A percentile compares a stretch with the other conserved stretches of the same genome.
Conservation (phyloP, 2,797 vertebrate species). For the Rhabdophis nuchalis region DNA sequence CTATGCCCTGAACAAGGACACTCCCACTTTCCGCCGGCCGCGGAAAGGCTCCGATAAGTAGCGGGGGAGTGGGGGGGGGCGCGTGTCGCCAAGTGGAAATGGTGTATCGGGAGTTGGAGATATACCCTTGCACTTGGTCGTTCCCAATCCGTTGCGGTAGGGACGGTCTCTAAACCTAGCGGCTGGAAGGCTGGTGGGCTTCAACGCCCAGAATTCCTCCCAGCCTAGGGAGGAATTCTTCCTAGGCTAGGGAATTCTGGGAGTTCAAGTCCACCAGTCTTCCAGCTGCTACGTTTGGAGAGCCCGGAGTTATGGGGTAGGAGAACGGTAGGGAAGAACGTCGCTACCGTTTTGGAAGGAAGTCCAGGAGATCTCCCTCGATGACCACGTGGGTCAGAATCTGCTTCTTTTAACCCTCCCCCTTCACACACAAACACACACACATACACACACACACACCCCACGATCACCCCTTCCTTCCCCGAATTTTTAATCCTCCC, state of each 20-base stretch:
- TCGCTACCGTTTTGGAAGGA: constrained; percentile 60
- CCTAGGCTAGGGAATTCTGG: too few relatives aligned
- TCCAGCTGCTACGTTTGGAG: background rate
- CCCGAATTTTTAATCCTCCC: constrained; percentile 52
- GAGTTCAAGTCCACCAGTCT: background rate
- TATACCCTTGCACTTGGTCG: constrained; percentile 81
- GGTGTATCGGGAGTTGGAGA: constrained; percentile 46
- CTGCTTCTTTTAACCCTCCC: constrained; percentile 18
- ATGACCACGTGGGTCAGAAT: constrained; percentile 52
- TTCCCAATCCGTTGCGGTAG: constrained; percentile 66
- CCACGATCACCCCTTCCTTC: constrained; percentile 7
- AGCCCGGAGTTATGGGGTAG: constrained; percentile 58
- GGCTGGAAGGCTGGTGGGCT: background rate
- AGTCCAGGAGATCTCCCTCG: constrained; percentile 50
- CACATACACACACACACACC: too few relatives aligned
- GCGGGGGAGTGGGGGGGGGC: background rate
- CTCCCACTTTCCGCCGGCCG: constrained; percentile 90
- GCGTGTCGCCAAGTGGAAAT: constrained; percentile 26
- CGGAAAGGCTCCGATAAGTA: constrained; percentile 96
- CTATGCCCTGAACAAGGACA: constrained; percentile 92
- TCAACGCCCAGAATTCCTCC: background rate
- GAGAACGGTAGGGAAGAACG: background rate
- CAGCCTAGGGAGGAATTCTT: too few relatives aligned
- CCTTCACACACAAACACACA: too few relatives aligned
- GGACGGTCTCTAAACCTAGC: background rate